Base-by-base conservation (phyloP, 2,113 vertebrate genomes). In the Pluvialis apricaria region DNA sequence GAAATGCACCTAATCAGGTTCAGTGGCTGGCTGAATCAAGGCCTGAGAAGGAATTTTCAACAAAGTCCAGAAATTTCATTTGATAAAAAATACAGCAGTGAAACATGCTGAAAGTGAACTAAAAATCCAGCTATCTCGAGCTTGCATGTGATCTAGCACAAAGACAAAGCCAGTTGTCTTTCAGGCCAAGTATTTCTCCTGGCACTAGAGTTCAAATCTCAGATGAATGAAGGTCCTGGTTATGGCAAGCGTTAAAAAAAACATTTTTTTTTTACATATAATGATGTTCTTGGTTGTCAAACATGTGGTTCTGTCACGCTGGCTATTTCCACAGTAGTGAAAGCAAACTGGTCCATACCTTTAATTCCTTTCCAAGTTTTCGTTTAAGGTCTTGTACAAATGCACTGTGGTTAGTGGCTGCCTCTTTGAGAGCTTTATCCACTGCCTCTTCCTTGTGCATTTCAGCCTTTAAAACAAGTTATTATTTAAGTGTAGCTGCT, bases 401-500 rank as follows among this genome's bases (percentile, higher is more conserved):
- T 24, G 82, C 85, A 52, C 36, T 75, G 87, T 97, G 94, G 44
- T 86, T 85, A 13, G 25, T 24, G 1, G 92, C 78, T 77, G 96
- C 95, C 25, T 96, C 95, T 77, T 90, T 38, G 25, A 98, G 85
- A 71, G 97, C 97, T 94, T 95, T 95, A 66, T 97, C 93, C 73
- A 97, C 96, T 69, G 96, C 98, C 95, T 97, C 88, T 45, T 97
- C 88, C 86, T 94, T 97, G 40, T 42, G 80, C n/a, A 61, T 29
- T 54, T 82, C 58, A 49, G 97, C 97, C 98, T 98, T 95, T 78
- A 82, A 96, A 94, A 92, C 75, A 97, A 88, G 40, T 80, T 69
- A 58, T 72, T 66, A 40, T 42, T 55, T 51, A 52, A 79, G 55
- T 55, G 38, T 11, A 86, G 62, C 57, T 18, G 61, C 8, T 75